Percentiles rank a stretch among this genome's conserved stretches.
These are phyloP conservation scores for Aphidoletes aphidimyza DNA, from an alignment of 2,888 invertebrate species.

Conservation along the genomic window DNA sequence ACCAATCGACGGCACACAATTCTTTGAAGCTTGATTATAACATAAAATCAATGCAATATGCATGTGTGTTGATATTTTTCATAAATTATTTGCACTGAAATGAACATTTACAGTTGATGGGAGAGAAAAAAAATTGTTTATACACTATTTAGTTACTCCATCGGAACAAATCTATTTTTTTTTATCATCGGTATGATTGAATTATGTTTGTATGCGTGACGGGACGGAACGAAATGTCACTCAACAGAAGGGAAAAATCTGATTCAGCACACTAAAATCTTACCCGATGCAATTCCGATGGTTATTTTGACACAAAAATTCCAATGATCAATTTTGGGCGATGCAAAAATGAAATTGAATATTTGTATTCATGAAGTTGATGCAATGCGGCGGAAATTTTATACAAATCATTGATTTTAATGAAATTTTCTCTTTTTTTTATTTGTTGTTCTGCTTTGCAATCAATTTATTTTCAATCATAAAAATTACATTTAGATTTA, in stretches of 20 bases:
- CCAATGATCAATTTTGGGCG: background rate
- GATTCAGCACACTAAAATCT: background rate
- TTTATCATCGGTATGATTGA: slow-evolving; percentile 25
- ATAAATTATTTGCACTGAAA: background rate
- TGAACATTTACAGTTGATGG: background rate
- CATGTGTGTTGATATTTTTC: background rate
- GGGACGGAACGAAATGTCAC: slow-evolving; percentile 21
- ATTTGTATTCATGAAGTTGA: background rate
- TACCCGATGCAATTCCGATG: slow-evolving; percentile 41
- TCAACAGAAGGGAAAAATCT: background rate
- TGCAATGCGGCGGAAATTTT: too few relatives aligned
- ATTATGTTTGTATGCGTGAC: background rate
- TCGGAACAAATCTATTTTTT: background rate
- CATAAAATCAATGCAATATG: slow-evolving; percentile 6
- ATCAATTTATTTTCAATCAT: slow-evolving; percentile 24
- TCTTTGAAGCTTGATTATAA: background rate
- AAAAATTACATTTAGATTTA: background rate
- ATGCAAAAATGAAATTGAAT: background rate
- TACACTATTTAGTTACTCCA: slow-evolving; percentile 16
- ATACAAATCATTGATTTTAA: too few relatives aligned
- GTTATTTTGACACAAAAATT: background rate
- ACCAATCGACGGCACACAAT: background rate
- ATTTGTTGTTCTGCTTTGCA: background rate
- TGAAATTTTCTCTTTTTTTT: background rate
- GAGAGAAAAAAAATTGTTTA: slow-evolving; percentile 30